Evolutionary conservation across 2,797 vertebrate species (phyloP).

Genomic region (Spinibarbus caldwelli): DNA sequence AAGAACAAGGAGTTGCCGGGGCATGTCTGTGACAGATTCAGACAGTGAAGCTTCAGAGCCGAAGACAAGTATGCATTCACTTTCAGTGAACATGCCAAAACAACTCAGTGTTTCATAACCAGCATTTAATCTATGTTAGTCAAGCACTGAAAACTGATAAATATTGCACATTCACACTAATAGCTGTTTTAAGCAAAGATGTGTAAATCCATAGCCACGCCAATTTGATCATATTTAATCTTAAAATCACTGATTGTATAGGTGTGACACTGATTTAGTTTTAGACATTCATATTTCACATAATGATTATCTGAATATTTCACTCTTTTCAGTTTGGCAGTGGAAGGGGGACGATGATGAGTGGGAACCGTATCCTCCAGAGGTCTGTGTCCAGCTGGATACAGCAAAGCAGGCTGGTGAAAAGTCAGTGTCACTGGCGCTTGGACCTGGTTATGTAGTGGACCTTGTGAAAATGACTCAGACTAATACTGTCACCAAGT

Average conservation of each 20-base stretch:
- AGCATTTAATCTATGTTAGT: background rate
- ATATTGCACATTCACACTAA: too few relatives aligned
- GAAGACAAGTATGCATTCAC: conserved; percentile 33
- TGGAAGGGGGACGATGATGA: conserved; percentile 78
- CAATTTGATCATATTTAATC: background rate
- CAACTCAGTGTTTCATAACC: background rate
- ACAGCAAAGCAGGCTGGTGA: conserved; percentile 63
- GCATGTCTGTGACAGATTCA: conserved; percentile 41
- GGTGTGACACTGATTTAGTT: background rate
- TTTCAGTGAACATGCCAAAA: background rate
- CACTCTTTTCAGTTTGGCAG: conserved; percentile 74
- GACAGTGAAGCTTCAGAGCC: too few relatives aligned
- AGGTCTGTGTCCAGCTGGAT: conserved; percentile 71
- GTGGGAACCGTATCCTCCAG: conserved; percentile 75
- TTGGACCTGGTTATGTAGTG: conserved; percentile 72
- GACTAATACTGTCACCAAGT: conserved; percentile 76
- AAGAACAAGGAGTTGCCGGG: conserved; percentile 66
- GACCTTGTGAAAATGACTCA: conserved; percentile 84
- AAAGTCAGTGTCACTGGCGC: conserved; percentile 60
- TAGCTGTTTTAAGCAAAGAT: background rate
- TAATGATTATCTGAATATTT: background rate
- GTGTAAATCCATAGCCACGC: background rate
- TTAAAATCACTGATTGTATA: background rate
- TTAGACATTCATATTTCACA: background rate
- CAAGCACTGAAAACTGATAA: background rate